phyloP scores from a whole-genome alignment of 2,797 vertebrate species.

The Brotogeris chrysoptera region DNA sequence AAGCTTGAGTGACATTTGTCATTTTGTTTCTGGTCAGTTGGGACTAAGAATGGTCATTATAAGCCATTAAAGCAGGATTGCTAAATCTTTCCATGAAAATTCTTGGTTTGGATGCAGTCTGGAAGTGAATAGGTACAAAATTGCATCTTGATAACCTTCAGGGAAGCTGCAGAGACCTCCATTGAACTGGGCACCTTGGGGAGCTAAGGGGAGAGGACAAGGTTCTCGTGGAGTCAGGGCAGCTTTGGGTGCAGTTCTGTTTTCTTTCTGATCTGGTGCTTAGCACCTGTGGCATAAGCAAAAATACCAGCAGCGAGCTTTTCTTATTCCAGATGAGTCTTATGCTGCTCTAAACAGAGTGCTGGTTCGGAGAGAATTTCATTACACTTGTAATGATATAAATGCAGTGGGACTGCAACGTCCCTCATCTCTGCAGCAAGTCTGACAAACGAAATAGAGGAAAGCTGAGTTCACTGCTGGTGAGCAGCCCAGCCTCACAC shows the following conservation, averaged over 20 bases:
- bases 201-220: background rate
- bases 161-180: background rate
- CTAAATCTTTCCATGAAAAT: background rate
- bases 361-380: background rate
- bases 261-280: background rate
- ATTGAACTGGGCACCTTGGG: accelerated
- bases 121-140: background rate
- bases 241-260: background rate
- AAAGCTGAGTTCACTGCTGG: background rate
- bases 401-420: background rate
- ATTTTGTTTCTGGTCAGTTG: background rate
- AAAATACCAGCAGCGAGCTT: background rate
- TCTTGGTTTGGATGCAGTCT: background rate
- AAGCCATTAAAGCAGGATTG: background rate
- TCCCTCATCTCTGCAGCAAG: background rate
- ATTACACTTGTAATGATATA: background rate
- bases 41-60: background rate
- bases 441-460: background rate
- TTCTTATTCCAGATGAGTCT: background rate
- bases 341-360: background rate
- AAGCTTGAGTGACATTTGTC: background rate
- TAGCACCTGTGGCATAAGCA: background rate
- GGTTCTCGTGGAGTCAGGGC: background rate
- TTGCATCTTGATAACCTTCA: background rate
- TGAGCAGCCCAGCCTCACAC: background rate